Conservation (phyloP, 2,888 invertebrate species). For the Plusia festucae region DNA sequence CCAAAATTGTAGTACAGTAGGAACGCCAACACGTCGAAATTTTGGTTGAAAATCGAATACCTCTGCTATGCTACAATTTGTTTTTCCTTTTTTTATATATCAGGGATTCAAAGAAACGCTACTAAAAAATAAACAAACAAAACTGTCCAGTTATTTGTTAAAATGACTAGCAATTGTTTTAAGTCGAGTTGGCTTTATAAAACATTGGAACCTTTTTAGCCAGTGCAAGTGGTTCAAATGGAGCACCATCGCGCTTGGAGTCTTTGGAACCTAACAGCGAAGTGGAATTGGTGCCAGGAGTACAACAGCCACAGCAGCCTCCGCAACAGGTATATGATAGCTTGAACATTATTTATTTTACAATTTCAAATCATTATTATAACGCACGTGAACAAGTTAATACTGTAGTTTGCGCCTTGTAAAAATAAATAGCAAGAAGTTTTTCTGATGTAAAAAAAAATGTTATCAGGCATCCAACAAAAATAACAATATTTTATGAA, state of each 20-base stretch:
- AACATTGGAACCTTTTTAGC: conserved; percentile 40
- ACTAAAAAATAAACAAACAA: too few species aligned
- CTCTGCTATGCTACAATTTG: too few species aligned
- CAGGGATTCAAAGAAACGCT: too few species aligned
- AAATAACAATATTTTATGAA: background rate
- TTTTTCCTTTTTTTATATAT: too few species aligned
- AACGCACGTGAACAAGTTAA: too few species aligned
- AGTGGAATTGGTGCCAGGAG: conserved; percentile 84
- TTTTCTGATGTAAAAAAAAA: background rate
- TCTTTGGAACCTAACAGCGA: conserved; percentile 84
- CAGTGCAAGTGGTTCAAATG: conserved; percentile 44
- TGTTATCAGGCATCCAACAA: background rate
- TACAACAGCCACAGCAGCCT: conserved; percentile 80
- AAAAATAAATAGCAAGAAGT: background rate
- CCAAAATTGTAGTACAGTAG: too few species aligned
- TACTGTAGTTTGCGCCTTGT: background rate
- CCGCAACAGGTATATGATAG: conserved; percentile 79
- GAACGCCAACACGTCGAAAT: too few species aligned
- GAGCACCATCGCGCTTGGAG: conserved; percentile 74
- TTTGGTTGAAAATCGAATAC: too few species aligned
- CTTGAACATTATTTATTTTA: background rate
- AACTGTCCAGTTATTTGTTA: too few species aligned
- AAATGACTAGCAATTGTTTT: background rate
- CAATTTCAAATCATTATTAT: background rate
- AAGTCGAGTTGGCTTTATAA: background rate